Conservation (phyloP, 2,797 vertebrate species). For the Kryptopterus vitreolus region DNA sequence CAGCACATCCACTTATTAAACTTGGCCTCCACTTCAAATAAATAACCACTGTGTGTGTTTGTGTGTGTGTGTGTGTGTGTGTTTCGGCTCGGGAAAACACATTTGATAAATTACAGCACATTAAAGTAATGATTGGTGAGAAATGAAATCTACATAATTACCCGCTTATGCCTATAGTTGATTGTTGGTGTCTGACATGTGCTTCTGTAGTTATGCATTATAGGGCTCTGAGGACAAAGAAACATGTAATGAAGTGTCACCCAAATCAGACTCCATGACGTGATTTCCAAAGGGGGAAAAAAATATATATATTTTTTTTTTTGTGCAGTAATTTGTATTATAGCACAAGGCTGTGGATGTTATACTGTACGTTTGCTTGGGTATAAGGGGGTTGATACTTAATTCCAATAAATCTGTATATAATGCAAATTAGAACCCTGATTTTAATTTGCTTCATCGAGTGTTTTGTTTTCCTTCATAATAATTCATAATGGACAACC, state of each 20-base stretch:
- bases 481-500: not conserved
- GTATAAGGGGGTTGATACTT: not conserved
- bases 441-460: not conserved
- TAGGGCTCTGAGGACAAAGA: not conserved
- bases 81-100: not conserved
- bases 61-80: conserved; percentile 6
- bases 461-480: not conserved
- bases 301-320: too few relatives aligned
- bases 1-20: conserved; percentile 35
- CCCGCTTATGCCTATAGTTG: not conserved
- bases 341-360: not conserved
- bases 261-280: not conserved
- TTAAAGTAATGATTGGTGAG: not conserved
- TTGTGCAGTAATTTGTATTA: not conserved
- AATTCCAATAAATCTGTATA: not conserved
- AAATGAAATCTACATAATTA: conserved; percentile 20
- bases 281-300: not conserved
- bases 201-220: not conserved
- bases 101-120: not conserved
- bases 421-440: not conserved
- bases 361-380: not conserved
- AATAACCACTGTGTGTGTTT: conserved; percentile 21
- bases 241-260: not conserved
- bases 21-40: conserved; percentile 10
- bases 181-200: not conserved